Evolutionary conservation across 2,888 invertebrate genomes (phyloP), one percentile per base, ranked within the genome.

Genomic region (Cryptocheilus praepositus): DNA sequence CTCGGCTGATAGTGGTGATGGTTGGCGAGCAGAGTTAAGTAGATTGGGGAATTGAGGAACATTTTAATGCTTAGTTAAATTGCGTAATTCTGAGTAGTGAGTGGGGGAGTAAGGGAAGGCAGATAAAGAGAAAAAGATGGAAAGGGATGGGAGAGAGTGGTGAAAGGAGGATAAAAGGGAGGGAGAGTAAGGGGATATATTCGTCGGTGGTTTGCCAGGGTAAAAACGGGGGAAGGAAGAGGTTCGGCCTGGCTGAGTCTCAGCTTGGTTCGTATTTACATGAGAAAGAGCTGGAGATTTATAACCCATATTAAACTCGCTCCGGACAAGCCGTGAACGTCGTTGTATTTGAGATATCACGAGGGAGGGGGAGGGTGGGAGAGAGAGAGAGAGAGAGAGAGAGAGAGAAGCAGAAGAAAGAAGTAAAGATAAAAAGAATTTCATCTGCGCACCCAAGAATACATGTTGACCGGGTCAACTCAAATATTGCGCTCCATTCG

Each of bases 51-150:
- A 84, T 83, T 83, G 80, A 79, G 81, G 77, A 85, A 83, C 76
- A 83, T 82, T 83, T 83, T 83, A 81, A 84, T 83, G 82, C 81
- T 81, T 79, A 77, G 81, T 82, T 84, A 82, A 85, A 86, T 84
- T 84, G 78, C 78, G 78, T 85, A 83, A 86, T 83, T 83, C 82
- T 80, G 77, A 85, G 78, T 77, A 70, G 72, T 61, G 73, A 69
- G 49, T 15, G 71, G 71, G 63, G 11, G 36, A 36, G 36, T 36
- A 11, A 11, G 36, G 36, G 13, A 7, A 36, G 11, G 36, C 13
- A 36, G 36, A 56, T 19, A 57, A 49, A 2, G 46, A 61, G 59
- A 53, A 45, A 43, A 55, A 67, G 53, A 74, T 49, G 46, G 63
- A 19, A 8, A 15, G 52, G 67, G 67, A 64, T 67, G 67, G 61